Percentiles rank a stretch among this genome's conserved stretches.
Conservation (phyloP, 2,113 vertebrate species). For the Pelvicachromis taeniatus region DNA sequence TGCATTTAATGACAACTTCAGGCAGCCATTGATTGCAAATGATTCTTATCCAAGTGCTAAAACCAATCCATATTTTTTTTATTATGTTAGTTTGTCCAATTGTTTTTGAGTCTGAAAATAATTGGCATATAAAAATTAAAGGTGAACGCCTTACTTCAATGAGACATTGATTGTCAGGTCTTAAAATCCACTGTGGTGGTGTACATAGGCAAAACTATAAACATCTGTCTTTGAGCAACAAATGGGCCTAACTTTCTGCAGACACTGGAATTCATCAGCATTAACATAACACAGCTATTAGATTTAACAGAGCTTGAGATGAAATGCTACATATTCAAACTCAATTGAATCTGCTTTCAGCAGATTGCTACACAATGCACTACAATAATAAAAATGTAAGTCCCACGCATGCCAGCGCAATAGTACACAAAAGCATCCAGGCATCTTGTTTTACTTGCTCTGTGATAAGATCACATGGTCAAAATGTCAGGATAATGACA, state of each 20-base stretch:
- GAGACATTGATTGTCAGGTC: not conserved
- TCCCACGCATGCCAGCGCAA: not conserved
- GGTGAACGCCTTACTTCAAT: not conserved
- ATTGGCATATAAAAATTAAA: not conserved
- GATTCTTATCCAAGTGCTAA: not conserved
- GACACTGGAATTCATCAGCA: not conserved
- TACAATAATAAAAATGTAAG: not conserved
- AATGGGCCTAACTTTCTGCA: not conserved
- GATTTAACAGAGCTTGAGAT: not conserved
- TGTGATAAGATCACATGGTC: conserved; percentile 33
- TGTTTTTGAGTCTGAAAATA: not conserved
- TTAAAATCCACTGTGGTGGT: not conserved
- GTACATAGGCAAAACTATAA: not conserved
- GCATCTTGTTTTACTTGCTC: conserved; percentile 8
- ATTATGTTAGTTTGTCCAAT: not conserved
- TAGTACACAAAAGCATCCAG: not conserved
- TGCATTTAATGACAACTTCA: not conserved
- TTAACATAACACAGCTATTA: not conserved
- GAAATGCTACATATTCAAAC: not conserved
- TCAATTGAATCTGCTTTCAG: not conserved
- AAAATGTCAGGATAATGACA: conserved; percentile 59
- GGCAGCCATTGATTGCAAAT: not conserved
- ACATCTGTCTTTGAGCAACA: not conserved
- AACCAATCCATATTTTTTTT: not conserved
- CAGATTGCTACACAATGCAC: not conserved